phyloP scores from a whole-genome alignment of 2,888 invertebrate genomes.

The Lithophane socia region DNA sequence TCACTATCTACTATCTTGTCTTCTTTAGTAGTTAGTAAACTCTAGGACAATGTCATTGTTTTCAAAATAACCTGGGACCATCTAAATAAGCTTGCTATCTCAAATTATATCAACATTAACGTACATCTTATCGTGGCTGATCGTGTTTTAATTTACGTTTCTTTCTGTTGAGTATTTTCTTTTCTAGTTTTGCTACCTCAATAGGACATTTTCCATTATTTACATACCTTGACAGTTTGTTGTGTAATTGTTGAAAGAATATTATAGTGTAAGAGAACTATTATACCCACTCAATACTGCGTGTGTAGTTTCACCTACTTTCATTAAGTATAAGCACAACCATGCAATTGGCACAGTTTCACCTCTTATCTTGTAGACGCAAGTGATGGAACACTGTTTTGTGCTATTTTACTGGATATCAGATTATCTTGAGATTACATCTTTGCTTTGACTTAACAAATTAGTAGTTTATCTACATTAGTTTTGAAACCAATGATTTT shows the following conservation, averaged over 20 bases:
- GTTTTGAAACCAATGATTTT: background rate
- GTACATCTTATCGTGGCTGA: background rate
- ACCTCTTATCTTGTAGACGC: slow-evolving; percentile 49
- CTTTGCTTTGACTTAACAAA: background rate
- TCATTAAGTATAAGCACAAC: background rate
- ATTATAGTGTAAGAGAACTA: background rate
- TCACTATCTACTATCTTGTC: background rate
- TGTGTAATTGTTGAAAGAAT: background rate
- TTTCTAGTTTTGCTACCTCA: background rate
- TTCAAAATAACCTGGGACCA: background rate
- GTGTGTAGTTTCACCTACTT: slow-evolving; percentile 20
- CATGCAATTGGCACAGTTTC: slow-evolving; percentile 36
- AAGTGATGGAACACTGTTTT: slow-evolving; percentile 45
- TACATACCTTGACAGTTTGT: background rate
- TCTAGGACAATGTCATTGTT: background rate
- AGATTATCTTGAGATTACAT: slow-evolving; percentile 53
- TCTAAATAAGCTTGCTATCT: background rate
- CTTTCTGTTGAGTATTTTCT: background rate
- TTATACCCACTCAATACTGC: background rate
- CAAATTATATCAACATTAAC: slow-evolving; percentile 6
- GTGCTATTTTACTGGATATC: slow-evolving; percentile 37
- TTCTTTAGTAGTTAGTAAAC: slow-evolving; percentile 10
- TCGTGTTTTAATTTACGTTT: slow-evolving; percentile 12
- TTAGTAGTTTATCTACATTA: background rate
- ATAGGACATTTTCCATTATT: background rate